Evolutionary conservation across 2,888 invertebrate genomes (phyloP).

Genomic region (Villa cingulata): DNA sequence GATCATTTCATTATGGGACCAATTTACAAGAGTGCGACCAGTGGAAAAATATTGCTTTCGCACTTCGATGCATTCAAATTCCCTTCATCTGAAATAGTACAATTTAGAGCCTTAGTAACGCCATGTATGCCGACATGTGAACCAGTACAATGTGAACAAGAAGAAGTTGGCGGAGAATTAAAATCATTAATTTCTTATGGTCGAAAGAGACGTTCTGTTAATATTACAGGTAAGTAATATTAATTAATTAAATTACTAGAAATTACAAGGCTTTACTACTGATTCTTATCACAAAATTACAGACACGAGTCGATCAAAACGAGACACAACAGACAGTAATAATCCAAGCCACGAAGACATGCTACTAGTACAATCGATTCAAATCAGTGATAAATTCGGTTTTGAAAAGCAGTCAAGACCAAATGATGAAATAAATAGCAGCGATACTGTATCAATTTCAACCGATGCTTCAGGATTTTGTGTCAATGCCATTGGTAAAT

Average conservation of each 20-base stretch:
- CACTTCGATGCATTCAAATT: conserved; percentile 95
- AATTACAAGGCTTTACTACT: neutral
- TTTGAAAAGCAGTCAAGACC: conserved; percentile 55
- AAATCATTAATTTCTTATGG: conserved; percentile 74
- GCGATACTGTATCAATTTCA: conserved; percentile 58
- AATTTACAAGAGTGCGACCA: conserved; percentile 64
- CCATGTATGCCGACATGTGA: conserved; percentile 90
- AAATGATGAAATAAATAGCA: conserved; percentile 36
- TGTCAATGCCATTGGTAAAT: conserved; percentile 36
- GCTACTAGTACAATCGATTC: conserved; percentile 78
- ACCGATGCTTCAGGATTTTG: conserved; percentile 41
- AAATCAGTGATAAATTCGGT: conserved; percentile 84
- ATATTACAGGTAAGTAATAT: conserved; percentile 31
- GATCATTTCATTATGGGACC: conserved; percentile 92
- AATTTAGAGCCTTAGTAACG: conserved; percentile 88
- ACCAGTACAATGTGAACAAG: conserved; percentile 78
- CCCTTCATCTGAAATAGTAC: conserved; percentile 87
- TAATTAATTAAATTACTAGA: neutral
- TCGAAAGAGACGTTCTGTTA: conserved; percentile 59
- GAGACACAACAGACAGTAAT: conserved; percentile 22
- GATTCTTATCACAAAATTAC: neutral
- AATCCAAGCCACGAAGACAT: conserved; percentile 57
- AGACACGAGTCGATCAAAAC: conserved; percentile 15
- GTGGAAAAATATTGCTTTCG: conserved; percentile 72
- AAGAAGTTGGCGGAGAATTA: conserved; percentile 69